phyloP scores from a whole-genome alignment of 2,888 invertebrate species.

The Siphlonurus alternatus region DNA sequence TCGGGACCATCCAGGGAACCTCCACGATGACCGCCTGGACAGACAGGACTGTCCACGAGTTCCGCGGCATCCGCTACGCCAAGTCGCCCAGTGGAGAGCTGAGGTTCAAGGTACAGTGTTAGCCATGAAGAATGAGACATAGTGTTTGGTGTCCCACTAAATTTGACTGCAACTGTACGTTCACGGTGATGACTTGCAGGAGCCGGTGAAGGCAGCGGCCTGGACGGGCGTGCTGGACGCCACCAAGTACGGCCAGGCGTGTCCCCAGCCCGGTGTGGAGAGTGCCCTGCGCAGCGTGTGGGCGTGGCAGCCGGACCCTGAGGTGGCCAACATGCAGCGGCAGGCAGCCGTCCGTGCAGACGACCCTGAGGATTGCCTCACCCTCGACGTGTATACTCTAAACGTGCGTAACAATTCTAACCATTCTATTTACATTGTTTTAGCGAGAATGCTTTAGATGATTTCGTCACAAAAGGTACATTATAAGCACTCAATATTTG shows the following conservation, averaged over 20 bases:
- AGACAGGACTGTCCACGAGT: background rate
- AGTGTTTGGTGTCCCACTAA: background rate
- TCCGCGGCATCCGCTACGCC: background rate
- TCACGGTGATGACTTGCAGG: background rate
- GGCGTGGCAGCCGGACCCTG: background rate
- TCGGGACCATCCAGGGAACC: background rate
- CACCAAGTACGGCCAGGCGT: background rate
- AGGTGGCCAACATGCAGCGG: background rate
- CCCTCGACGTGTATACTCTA: background rate
- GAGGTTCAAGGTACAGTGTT: background rate
- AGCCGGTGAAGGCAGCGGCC: background rate
- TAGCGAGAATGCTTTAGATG: no score
- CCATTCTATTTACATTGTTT: background rate
- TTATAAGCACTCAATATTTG: no score
- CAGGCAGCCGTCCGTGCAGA: background rate
- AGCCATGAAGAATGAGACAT: background rate
- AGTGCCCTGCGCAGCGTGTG: background rate
- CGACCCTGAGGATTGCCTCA: conserved; percentile 1
- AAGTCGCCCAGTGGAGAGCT: background rate
- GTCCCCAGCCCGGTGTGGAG: background rate
- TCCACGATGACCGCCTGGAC: background rate
- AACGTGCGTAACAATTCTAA: no score
- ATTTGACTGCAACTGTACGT: background rate
- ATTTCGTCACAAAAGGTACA: no score
- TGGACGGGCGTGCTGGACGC: background rate